A percentile compares a stretch with the other conserved stretches of the same genome.
These are phyloP conservation scores for Neolamprologus modestus DNA, from an alignment of 2,113 vertebrate species.

Conservation along the genomic window DNA sequence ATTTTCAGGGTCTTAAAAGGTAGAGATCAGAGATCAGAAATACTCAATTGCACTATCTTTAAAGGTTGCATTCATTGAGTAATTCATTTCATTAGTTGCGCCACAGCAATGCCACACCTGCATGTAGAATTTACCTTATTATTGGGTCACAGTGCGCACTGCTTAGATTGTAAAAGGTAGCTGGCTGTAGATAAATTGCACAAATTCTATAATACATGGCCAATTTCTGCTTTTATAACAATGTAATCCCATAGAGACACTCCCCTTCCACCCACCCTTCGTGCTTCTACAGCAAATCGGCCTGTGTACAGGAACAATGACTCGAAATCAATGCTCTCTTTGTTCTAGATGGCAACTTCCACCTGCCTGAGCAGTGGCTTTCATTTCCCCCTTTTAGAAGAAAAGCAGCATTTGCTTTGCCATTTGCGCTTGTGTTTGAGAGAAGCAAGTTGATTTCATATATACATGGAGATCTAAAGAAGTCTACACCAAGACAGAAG, in stretches of 20 bases:
- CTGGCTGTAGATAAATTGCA: not conserved
- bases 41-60: not conserved
- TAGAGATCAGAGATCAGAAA: not conserved
- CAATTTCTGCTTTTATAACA: constrained; percentile 43
- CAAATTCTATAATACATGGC: not conserved
- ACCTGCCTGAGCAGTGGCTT: not conserved
- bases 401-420: not conserved
- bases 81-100: not conserved
- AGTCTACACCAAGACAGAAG: not conserved
- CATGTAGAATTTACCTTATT: not conserved
- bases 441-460: not conserved
- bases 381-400: not conserved
- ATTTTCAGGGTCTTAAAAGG: not conserved
- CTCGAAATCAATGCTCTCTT: constrained; percentile 45
- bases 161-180: not conserved
- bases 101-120: not conserved
- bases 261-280: not conserved
- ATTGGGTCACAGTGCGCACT: not conserved
- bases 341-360: constrained; percentile 17
- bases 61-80: not conserved
- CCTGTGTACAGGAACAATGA: not conserved
- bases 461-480: not conserved
- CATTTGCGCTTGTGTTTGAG: not conserved
- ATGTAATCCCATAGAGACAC: constrained; percentile 4
- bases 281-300: not conserved